Base-by-base conservation (phyloP, 1,140 invertebrate genomes). In the Ganaspis sp. region DNA sequence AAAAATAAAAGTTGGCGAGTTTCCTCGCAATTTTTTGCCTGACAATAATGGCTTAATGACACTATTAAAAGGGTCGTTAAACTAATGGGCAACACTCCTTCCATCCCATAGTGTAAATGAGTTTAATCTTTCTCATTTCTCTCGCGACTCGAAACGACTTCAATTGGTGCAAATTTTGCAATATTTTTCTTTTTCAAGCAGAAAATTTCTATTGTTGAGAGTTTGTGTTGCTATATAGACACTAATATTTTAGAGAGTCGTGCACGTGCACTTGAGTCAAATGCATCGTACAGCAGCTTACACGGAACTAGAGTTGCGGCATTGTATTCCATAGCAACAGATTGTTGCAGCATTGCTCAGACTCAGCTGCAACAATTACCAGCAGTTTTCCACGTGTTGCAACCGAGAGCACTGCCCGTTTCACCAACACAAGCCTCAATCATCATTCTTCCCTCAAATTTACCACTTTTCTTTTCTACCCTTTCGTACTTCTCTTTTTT, bases 371-470 rank as follows among this genome's bases (percentile, higher is more conserved):
- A 83, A 84, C 81, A 81, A 84, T 84, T 81, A 83, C 81, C 53
- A 80, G 77, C 77, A 76, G 76, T 83, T 85, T 86, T 85, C 84
- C 86, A 87, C 82, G 84, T 86, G 84, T 83, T 80, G 83, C 86
- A 86, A 86, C 81, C 38, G 45, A 74, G 69, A 49, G 72, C 69
- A 69, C 76, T 53, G 72, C 26, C 37, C 53, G 64, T 77, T 74
- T 75, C 69, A 34, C 75, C 42, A 42, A 40, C 40, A 75, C 5
- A 34, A 40, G 29, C 29, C 26, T 34, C 42, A 45, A 37, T 64
- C 54, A 21, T 6, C 49, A 37, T 29, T 12, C 26, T 9, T 72
- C n/a, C n/a, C 45, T 37, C 34, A 8, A 11, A 69, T 71, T 49
- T 58, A 40, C 40, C 29, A 53, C 21, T 54, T 23, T 76, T 75